Evolutionary conservation across 2,113 vertebrate species (phyloP).

Genomic region (Tonatia bakeri): DNA sequence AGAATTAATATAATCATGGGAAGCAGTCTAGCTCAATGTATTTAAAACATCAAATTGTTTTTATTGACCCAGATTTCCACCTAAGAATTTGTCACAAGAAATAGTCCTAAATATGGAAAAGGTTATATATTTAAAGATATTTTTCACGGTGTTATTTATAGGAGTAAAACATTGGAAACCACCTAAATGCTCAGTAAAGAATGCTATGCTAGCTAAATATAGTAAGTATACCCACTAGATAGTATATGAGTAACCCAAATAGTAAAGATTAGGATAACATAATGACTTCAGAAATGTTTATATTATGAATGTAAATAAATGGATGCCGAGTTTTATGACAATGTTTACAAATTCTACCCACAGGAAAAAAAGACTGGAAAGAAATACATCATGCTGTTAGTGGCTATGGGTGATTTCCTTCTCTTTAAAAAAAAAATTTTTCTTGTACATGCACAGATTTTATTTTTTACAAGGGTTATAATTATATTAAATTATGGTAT

Average conservation of each 20-base stretch:
- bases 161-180: constrained; percentile 5
- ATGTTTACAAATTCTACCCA: background rate
- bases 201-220: background rate
- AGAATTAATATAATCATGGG: constrained; percentile 1
- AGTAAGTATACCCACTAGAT: background rate
- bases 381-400: background rate
- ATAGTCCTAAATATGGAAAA: constrained; percentile 45
- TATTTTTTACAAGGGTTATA: background rate
- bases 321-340: background rate
- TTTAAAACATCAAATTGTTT: constrained; percentile 48
- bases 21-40: constrained; percentile 19
- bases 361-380: background rate
- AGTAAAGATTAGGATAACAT: background rate
- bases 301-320: constrained; percentile 26
- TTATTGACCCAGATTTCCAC: constrained; percentile 34
- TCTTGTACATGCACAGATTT: background rate
- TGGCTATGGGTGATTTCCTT: background rate
- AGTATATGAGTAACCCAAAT: background rate
- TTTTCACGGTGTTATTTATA: constrained; percentile 50
- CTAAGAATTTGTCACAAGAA: constrained; percentile 42
- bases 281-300: constrained; percentile 26
- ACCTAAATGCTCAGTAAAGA: background rate
- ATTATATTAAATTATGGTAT: background rate
- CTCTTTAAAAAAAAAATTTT: background rate
- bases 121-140: constrained; percentile 43